Percentiles rank a stretch among this genome's conserved stretches.
These are phyloP conservation scores for Cotesia typhae DNA, from an alignment of 1,140 invertebrate genomes.

Conservation along the genomic window DNA sequence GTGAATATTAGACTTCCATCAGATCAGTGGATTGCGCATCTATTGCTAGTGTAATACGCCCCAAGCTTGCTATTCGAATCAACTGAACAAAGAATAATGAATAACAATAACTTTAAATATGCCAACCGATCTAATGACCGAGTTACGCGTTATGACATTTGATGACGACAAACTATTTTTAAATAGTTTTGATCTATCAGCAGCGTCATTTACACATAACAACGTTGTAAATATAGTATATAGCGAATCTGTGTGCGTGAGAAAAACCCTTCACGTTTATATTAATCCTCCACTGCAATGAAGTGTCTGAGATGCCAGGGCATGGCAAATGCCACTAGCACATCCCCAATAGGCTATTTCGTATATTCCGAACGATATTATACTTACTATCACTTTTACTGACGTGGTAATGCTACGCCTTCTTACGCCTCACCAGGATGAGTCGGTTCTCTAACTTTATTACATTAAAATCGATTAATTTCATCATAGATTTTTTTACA, in stretches of 20 bases:
- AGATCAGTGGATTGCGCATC: no score
- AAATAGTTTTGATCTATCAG: no score
- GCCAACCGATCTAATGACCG: neutral
- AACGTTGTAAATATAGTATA: no score
- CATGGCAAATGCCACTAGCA: constrained; percentile 33
- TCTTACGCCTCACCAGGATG: no score
- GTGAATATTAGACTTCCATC: no score
- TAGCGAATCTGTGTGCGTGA: neutral
- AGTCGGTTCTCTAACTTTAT: no score
- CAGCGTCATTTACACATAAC: neutral
- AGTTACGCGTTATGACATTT: constrained; percentile 13
- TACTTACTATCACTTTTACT: constrained; percentile 8
- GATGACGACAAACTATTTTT: neutral
- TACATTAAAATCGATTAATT: no score
- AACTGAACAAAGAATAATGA: neutral
- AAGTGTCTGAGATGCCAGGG: neutral
- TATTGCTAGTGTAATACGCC: neutral
- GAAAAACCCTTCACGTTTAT: neutral
- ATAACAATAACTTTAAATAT: neutral
- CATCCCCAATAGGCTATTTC: constrained; percentile 25
- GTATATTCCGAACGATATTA: neutral
- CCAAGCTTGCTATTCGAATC: neutral
- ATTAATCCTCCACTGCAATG: neutral
- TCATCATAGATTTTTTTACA: no score
- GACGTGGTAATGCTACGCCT: neutral